Evolutionary conservation across 2,888 invertebrate genomes (phyloP), one percentile per base, ranked within the genome.

Genomic region (Diploptera punctata): DNA sequence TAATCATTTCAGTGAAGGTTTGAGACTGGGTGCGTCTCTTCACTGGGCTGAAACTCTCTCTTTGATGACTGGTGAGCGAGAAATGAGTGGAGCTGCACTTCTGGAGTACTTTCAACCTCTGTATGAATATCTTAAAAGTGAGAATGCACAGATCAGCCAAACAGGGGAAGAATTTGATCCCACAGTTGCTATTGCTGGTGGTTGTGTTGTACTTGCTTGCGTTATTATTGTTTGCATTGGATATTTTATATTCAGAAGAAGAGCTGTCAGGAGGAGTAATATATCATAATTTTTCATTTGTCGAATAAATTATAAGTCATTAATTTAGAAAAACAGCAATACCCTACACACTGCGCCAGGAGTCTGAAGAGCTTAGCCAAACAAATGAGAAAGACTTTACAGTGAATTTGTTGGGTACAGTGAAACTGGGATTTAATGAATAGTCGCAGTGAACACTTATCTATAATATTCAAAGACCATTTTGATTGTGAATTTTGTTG

Each of bases 91-190:
- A 13, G 75, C 77, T 1, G 81, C 86, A 1, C 78, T 87, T 31
- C 75, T 83, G 31, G 82, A 83, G 52, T 87, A 86, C 77, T 87
- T 86, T 78, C 75, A 80, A 72, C 86, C 86, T 13, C 80, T 87
- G 18, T 76, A 78, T n/a, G 78, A 81, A 2, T 87, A 26, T 24
- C 67, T 74, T 16, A 5, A 31, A 31, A 26, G 13, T 16, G 67
- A 67, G 44, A 67, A 67, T 26, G n/a, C 19, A 24, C 38, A 44
- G 5, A 24, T 21, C 52, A n/a, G n/a, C n/a, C 52, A 52, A 13
- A 57, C 7, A 9, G 21, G 3, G 21, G 31, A n/a, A 13, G 31
- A 16, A 3, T 7, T 7, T 5, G 60, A 67, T 7, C 38, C 38
- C 10, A 43, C 26, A 3, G 19, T 68, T 0, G 67, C 71, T 21